Evolutionary conservation across 2,888 invertebrate genomes (phyloP), one percentile per base, ranked within the genome.

Genomic region (Drosophila antonietae): DNA sequence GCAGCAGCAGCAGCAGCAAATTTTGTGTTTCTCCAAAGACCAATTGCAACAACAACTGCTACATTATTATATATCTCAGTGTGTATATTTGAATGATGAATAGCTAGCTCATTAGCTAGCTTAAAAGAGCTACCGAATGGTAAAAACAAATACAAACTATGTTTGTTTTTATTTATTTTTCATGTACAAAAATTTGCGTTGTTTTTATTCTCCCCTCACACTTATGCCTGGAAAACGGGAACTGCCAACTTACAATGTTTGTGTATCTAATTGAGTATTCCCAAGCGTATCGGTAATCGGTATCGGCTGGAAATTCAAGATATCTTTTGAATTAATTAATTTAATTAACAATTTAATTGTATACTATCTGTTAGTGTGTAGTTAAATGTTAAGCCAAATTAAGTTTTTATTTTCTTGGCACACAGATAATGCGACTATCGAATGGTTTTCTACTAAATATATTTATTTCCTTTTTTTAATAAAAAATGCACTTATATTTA

Each of bases 201-300:
- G 77, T 65, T 78, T 80, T 72, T 61, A 39, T 65, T 18, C 35
- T n/a, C 78, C 76, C 80, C 76, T 65, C 67, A 74, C 77, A 62
- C 80, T 65, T 65, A n/a, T 65, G 31, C 57, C 60, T 61, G 47
- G 47, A 31, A 59, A 66, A 35, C 14, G 59, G 51, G 51, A 18
- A 15, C 78, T 78, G 77, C 80, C 80, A 80, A 78, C 77, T 60
- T 55, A 47, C 10, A 6, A 44, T 60, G 33, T 49, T 60, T 77
- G 20, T 73, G 72, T 74, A 77, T 77, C 52, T 49, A 41, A 58
- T 35, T 47, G 14, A 14, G 7, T 44, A 9, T 20, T 39, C 8
- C 12, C 31, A n/a, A 2, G 12, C 0, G 20, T 44, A 70, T 68
- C 68, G 71, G 46, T 70, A 44, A 0, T 0, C 1, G 28, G 0